These are phyloP conservation scores for Ciconia nigra DNA, from an alignment of 2,797 vertebrate species.

Conservation along the genomic window DNA sequence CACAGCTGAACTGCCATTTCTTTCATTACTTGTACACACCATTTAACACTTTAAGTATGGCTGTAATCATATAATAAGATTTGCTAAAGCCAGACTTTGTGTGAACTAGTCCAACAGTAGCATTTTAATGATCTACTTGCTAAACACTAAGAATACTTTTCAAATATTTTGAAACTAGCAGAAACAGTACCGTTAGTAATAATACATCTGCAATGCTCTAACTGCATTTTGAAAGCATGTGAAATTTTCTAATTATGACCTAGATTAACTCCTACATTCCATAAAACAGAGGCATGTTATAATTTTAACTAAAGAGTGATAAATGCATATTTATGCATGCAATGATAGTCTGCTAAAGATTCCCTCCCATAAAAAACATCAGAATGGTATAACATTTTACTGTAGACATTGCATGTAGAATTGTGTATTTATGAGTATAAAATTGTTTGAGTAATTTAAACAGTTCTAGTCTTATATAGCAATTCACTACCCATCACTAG, in stretches of 20 bases:
- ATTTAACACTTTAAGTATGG: constrained; percentile 3
- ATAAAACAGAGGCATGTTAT: neutral
- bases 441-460: neutral
- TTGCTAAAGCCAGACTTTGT: constrained; percentile 15
- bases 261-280: neutral
- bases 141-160: neutral
- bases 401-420: neutral
- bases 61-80: constrained; percentile 49
- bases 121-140: neutral
- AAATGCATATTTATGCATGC: neutral
- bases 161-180: neutral
- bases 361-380: neutral
- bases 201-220: neutral
- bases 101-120: neutral
- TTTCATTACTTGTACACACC: neutral
- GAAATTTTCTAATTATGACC: neutral
- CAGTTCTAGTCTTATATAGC: neutral
- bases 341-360: neutral
- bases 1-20: neutral
- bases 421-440: neutral
- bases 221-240: neutral
- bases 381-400: neutral
- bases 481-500: neutral
- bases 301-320: neutral
- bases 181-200: neutral